These are phyloP conservation scores for Amblyraja radiata DNA, from an alignment of 2,797 vertebrate genomes.

Conservation along the genomic window DNA sequence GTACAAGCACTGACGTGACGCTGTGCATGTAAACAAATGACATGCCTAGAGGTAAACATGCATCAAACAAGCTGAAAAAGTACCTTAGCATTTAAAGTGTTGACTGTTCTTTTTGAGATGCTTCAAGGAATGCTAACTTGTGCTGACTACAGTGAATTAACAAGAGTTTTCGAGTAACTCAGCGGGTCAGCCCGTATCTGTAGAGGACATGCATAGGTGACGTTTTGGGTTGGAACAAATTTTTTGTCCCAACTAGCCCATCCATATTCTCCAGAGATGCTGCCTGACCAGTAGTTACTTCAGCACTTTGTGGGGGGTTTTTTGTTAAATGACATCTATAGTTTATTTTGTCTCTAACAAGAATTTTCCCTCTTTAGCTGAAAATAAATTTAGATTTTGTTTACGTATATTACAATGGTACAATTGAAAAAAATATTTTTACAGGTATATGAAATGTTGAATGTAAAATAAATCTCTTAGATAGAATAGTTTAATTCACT, in stretches of 20 bases:
- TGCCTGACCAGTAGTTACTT: too few relatives aligned
- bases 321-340: too few relatives aligned
- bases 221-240: too few relatives aligned
- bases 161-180: too few relatives aligned
- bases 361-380: background rate
- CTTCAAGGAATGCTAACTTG: background rate
- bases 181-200: too few relatives aligned
- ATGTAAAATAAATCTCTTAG: background rate
- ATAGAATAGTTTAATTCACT: background rate
- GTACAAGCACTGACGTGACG: background rate
- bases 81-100: background rate
- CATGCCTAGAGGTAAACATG: background rate
- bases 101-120: background rate
- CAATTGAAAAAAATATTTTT: background rate
- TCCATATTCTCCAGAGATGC: too few relatives aligned
- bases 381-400: background rate
- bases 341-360: background rate
- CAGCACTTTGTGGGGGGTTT: too few relatives aligned
- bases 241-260: too few relatives aligned
- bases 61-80: background rate
- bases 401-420: background rate
- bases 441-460: background rate
- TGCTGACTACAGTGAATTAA: background rate
- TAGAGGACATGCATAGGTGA: too few relatives aligned
- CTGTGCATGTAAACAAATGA: too few relatives aligned